Evolutionary conservation across 1,140 invertebrate species (phyloP).

Genomic region (Drosophila orosa): DNA sequence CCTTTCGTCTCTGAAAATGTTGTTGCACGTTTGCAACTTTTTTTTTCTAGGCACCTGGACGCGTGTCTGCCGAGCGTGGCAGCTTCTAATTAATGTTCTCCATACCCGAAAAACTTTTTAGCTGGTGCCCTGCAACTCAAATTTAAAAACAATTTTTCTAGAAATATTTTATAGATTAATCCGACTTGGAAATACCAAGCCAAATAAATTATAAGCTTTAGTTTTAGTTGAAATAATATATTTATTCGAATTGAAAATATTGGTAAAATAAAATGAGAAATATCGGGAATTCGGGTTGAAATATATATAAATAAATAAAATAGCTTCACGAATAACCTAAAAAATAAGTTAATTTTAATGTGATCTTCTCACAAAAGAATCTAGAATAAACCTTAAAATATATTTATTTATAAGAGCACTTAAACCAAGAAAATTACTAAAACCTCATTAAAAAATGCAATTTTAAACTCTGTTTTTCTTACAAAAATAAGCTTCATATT

Average conservation of each 20-base stretch:
- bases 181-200: background rate
- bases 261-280: background rate
- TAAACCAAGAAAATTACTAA: too few species aligned
- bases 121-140: constrained; percentile 24
- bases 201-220: background rate
- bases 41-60: constrained; percentile 57
- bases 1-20: constrained; percentile 38
- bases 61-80: constrained; percentile 71
- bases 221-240: background rate
- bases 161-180: background rate
- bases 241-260: background rate
- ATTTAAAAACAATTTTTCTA: constrained; percentile 29
- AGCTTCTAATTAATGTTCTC: constrained; percentile 79
- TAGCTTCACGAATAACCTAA: background rate
- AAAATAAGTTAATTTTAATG: background rate
- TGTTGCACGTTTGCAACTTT: constrained; percentile 67
- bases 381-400: background rate
- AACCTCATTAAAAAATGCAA: background rate
- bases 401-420: too few species aligned
- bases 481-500: background rate
- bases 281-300: background rate
- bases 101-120: constrained; percentile 53
- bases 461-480: background rate
- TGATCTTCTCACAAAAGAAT: background rate
- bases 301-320: background rate